Percentiles rank a stretch among this genome's conserved stretches.
phyloP scores from a whole-genome alignment of 1,140 invertebrate species.

The Eciton burchellii region DNA sequence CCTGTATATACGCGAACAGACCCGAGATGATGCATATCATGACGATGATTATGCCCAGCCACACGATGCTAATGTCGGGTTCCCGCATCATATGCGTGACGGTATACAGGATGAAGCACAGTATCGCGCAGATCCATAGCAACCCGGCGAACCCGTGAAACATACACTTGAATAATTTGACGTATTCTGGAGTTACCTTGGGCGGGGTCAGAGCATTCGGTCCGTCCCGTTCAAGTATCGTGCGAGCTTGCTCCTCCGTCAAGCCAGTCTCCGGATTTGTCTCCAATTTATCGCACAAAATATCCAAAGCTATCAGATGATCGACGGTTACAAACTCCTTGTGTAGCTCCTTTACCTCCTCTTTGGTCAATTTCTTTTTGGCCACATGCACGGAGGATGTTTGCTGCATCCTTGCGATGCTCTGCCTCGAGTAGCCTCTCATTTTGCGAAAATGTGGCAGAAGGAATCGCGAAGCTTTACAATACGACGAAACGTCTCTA shows the following conservation, averaged over 20 bases:
- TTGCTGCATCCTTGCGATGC: not conserved
- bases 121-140: conserved; percentile 89
- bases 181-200: conserved; percentile 88
- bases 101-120: conserved; percentile 89
- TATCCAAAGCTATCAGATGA: conserved; percentile 77
- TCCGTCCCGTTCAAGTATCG: conserved; percentile 87
- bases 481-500: too few species aligned
- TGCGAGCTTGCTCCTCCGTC: conserved; percentile 85
- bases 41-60: conserved; percentile 90
- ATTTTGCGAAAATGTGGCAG: too few species aligned
- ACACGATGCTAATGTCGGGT: conserved; percentile 85
- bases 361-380: conserved; percentile 76
- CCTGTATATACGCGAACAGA: conserved; percentile 91
- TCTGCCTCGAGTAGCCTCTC: not conserved
- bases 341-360: conserved; percentile 79
- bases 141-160: conserved; percentile 91
- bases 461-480: too few species aligned
- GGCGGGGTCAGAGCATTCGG: conserved; percentile 90
- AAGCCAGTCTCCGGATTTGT: conserved; percentile 87
- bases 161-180: conserved; percentile 89
- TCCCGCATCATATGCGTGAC: conserved; percentile 75
- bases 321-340: conserved; percentile 80
- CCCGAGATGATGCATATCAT: conserved; percentile 90
- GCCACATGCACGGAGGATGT: not conserved
- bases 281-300: conserved; percentile 77